phyloP scores from a whole-genome alignment of 2,797 vertebrate species.

The Gymnocypris eckloni region DNA sequence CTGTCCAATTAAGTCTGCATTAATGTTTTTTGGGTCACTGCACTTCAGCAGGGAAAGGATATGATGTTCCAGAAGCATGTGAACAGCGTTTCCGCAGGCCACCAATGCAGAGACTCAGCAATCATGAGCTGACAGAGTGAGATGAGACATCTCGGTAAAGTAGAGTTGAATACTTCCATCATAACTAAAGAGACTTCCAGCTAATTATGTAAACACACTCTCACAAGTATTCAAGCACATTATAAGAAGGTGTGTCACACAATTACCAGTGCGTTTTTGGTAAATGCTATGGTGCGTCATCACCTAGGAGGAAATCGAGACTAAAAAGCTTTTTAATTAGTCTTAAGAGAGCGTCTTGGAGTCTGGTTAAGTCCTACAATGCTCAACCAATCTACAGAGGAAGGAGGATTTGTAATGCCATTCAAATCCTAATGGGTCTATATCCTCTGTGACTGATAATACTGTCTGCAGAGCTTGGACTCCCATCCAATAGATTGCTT shows the following conservation, averaged over 20 bases:
- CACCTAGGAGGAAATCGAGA: conserved; percentile 21
- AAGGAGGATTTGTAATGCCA: conserved; percentile 44
- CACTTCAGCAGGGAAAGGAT: conserved; percentile 18
- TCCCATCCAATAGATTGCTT: background rate
- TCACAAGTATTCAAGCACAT: background rate
- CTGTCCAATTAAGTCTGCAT: conserved; percentile 41
- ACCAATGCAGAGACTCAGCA: conserved; percentile 4
- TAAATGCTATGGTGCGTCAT: conserved; percentile 40
- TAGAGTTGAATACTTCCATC: conserved; percentile 3
- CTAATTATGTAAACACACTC: conserved; percentile 27
- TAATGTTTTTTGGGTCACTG: conserved; percentile 27
- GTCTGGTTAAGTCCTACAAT: conserved; percentile 45
- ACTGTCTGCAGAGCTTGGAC: conserved; percentile 37
- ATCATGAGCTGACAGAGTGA: conserved; percentile 16
- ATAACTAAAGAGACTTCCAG: conserved; percentile 19
- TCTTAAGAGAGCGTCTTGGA: conserved; percentile 26
- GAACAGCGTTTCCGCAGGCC: background rate
- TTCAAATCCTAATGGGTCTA: conserved; percentile 56
- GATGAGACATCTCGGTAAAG: background rate
- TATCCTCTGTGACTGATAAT: conserved; percentile 46
- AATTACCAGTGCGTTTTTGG: background rate
- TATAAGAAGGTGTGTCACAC: background rate
- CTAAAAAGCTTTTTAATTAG: conserved; percentile 59
- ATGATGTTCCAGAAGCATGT: background rate
- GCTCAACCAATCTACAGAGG: conserved; percentile 37